Evolutionary conservation across 1,140 invertebrate species (phyloP), one percentile per base, ranked within the genome.

Genomic region (Dolichoris vasculosae): DNA sequence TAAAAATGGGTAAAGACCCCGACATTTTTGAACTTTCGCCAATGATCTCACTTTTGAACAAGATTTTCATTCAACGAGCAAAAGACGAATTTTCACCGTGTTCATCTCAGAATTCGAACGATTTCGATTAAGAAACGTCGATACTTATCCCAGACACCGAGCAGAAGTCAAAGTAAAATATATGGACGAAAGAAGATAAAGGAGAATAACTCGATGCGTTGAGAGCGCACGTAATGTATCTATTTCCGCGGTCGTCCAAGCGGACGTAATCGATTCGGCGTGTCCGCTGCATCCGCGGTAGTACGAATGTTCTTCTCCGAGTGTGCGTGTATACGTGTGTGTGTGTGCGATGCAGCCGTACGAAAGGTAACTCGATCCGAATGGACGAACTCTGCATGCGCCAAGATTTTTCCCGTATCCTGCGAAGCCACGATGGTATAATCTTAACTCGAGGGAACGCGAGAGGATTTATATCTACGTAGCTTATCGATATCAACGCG

Each of bases 111-210:
- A 48, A 20, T 26, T 55, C 32, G 51, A 83, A 59, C 48, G 76
- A 83, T 83, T 83, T 82, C 69, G 81, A 82, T 82, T 75, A 82
- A 73, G 69, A 51, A 59, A 67, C 59, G 69, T 82, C 67, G 48
- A 82, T 82, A 82, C 75, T 82, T 59, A 46, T 48, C 23, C 30
- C 15, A 55, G 32, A 73, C 11, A 35, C 26, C 79, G 71, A 64
- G 32, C 13, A 46, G 20, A 69, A 40, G 15, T 11, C 67, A 13
- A 0, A 30, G 51, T 23, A 9, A 78, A 78, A 63, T 55, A 32
- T 55, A 51, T 35, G 13, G 3, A 30, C 8, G 26, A 51, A 75
- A 51, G n/a, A 40, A 73, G 46, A 59, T 15, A 30, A 64, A 46
- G 26, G 23, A 55, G 63, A 40, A 32, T 0, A 59, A 23, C 4